Conservation (phyloP, 2,888 invertebrate genomes). For the Drosophila heteroneura region DNA sequence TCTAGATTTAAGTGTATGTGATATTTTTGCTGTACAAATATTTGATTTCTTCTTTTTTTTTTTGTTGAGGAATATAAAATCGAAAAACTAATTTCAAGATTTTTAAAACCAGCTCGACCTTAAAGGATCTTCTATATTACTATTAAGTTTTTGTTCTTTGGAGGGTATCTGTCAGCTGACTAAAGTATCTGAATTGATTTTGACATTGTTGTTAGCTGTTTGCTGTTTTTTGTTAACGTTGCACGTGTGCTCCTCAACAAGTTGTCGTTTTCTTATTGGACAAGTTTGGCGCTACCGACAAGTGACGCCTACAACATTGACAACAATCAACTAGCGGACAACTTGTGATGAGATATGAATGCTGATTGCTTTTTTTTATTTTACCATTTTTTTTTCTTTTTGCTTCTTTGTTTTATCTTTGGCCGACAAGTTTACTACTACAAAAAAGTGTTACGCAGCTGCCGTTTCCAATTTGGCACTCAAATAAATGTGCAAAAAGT, state of each 20-base stretch:
- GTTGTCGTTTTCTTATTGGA: constrained; percentile 54
- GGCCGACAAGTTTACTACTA: constrained; percentile 48
- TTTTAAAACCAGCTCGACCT: not conserved
- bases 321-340: constrained; percentile 26
- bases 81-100: not conserved
- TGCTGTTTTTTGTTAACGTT: constrained; percentile 17
- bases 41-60: not conserved
- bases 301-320: constrained; percentile 67
- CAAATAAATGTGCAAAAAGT: constrained; percentile 65
- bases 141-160: not conserved
- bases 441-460: constrained; percentile 62
- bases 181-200: not conserved
- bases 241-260: constrained; percentile 54
- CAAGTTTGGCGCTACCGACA: constrained; percentile 48
- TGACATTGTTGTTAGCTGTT: constrained; percentile 4
- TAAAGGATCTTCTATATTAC: not conserved
- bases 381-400: not conserved
- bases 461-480: constrained; percentile 53
- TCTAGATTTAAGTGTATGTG: not conserved
- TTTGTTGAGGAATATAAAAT: not conserved
- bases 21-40: not conserved
- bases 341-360: constrained; percentile 49
- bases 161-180: not conserved
- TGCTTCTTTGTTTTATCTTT: constrained; percentile 44
- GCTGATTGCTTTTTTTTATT: constrained; percentile 31